Percentiles rank a stretch among this genome's conserved stretches.
Evolutionary conservation across 2,113 vertebrate genomes (phyloP).

Genomic region (Perca fluviatilis): DNA sequence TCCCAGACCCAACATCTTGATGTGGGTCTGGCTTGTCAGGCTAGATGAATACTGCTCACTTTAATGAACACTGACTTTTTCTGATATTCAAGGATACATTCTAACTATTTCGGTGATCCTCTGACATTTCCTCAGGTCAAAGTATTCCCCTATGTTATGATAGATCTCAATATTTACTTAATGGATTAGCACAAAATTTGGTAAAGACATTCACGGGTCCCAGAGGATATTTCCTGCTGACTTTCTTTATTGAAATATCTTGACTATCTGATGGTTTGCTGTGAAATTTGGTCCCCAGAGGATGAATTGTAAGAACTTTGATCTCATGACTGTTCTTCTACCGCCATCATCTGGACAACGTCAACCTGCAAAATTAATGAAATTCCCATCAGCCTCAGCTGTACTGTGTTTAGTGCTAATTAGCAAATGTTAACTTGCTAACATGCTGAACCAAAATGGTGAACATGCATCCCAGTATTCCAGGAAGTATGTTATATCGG

Average conservation of each 20-base stretch:
- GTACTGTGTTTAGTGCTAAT: background rate
- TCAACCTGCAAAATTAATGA: no score
- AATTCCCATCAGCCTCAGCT: no score
- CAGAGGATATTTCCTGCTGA: background rate
- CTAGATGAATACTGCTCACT: background rate
- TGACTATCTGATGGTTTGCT: background rate
- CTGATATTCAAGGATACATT: background rate
- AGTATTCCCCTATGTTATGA: background rate
- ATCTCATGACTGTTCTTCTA: background rate
- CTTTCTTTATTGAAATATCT: background rate
- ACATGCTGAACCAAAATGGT: background rate
- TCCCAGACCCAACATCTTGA: no score
- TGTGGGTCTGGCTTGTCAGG: no score
- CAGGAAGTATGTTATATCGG: no score
- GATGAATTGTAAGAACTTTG: background rate
- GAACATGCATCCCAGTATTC: background rate
- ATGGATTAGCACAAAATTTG: background rate
- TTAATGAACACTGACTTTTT: background rate
- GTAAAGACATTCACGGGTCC: background rate
- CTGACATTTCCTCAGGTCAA: background rate
- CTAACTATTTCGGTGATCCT: background rate
- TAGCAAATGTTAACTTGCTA: background rate
- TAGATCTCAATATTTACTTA: background rate
- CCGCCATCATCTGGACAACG: background rate
- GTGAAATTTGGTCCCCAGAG: background rate